Evolutionary conservation across 2,113 vertebrate genomes (phyloP).

Genomic region (Theristicus caerulescens): DNA sequence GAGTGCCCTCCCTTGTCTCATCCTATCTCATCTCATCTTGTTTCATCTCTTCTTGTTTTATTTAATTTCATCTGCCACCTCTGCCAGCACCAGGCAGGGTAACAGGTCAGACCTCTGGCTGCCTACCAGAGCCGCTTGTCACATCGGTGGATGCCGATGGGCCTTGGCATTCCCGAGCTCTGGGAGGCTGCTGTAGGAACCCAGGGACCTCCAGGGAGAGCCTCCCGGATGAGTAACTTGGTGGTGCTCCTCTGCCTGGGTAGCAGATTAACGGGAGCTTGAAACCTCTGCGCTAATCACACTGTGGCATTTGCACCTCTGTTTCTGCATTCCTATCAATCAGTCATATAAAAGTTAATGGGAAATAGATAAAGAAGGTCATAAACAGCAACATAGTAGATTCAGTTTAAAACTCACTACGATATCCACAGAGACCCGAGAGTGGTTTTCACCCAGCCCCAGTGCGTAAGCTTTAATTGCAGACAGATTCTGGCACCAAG

Average conservation of each 20-base stretch:
- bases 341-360: neutral
- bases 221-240: accelerated
- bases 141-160: accelerated
- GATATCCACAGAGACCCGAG: neutral
- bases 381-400: neutral
- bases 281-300: neutral
- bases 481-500: neutral
- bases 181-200: neutral
- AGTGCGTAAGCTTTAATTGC: neutral
- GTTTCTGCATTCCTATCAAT: neutral
- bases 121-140: neutral
- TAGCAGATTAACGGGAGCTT: neutral
- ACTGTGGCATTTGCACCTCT: neutral
- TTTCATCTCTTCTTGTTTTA: neutral
- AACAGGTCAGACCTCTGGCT: neutral
- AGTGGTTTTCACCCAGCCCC: neutral
- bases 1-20: neutral
- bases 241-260: neutral
- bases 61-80: neutral
- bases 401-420: neutral
- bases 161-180: neutral
- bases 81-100: neutral
- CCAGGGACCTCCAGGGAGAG: neutral
- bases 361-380: neutral
- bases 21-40: neutral